These are phyloP conservation scores for Hirundo rustica DNA, from an alignment of 2,797 vertebrate species.

Conservation along the genomic window DNA sequence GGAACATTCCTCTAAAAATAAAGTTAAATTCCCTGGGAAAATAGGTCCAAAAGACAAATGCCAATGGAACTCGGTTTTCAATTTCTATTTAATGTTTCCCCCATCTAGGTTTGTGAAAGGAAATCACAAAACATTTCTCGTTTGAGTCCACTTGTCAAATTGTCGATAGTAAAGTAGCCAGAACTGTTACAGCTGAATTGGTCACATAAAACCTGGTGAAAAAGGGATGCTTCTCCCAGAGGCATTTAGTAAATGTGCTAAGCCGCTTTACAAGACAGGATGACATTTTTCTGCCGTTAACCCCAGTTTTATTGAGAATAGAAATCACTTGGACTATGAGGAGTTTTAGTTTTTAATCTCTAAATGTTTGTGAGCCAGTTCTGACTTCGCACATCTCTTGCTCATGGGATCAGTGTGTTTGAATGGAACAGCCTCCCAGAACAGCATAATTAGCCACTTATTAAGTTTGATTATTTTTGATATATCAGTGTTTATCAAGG, in stretches of 20 bases:
- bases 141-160: conserved; percentile 53
- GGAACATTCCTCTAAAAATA: conserved; percentile 40
- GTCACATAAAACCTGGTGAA: conserved; percentile 52
- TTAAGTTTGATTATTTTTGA: not conserved
- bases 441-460: not conserved
- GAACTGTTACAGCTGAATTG: conserved; percentile 60
- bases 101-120: conserved; percentile 22
- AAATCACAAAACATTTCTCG: conserved; percentile 41
- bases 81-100: conserved; percentile 46
- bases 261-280: conserved; percentile 49
- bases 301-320: conserved; percentile 7
- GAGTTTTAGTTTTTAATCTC: not conserved
- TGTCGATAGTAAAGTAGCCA: conserved; percentile 35
- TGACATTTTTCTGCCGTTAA: conserved; percentile 48
- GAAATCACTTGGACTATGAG: conserved; percentile 15
- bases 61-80: not conserved
- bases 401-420: not conserved
- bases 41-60: conserved; percentile 27
- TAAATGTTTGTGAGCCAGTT: not conserved
- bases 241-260: conserved; percentile 29
- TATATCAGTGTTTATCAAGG: not conserved
- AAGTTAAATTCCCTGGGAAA: conserved; percentile 52
- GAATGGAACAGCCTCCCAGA: not conserved
- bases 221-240: conserved; percentile 48
- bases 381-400: not conserved